Conservation (phyloP, 2,113 vertebrate genomes). For the Cathartes aura region DNA sequence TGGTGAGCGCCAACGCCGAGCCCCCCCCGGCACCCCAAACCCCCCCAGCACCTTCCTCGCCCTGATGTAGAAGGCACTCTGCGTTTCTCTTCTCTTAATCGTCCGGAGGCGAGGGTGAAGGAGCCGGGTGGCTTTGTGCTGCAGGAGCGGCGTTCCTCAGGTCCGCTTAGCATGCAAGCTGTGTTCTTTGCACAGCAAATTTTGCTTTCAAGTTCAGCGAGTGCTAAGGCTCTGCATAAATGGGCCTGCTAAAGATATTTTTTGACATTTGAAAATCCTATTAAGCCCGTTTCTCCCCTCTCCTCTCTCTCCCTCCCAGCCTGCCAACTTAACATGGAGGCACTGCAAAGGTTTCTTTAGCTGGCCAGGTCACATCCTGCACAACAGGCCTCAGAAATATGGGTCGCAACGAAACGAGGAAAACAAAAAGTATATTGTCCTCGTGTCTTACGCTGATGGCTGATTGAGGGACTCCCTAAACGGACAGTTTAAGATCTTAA, state of each 20-base stretch:
- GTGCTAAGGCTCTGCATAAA: not conserved
- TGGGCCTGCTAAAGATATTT: conserved; percentile 28
- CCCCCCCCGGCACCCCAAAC: not conserved
- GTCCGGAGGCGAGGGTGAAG: not conserved
- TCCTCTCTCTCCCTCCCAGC: not conserved
- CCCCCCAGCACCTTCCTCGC: not conserved
- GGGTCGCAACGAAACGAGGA: not conserved
- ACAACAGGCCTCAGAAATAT: not conserved
- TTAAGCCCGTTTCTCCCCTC: not conserved
- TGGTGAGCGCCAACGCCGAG: rapidly evolving
- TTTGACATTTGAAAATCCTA: conserved; percentile 46
- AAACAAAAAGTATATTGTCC: conserved; percentile 4
- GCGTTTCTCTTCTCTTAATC: rapidly evolving
- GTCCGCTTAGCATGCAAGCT: not conserved
- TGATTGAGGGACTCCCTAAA: conserved; percentile 26
- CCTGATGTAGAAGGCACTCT: not conserved
- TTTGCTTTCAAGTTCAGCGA: not conserved
- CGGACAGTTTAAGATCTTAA: not conserved
- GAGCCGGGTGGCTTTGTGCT: not conserved
- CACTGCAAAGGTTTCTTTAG: not conserved
- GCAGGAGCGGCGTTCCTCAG: not conserved
- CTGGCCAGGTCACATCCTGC: not conserved
- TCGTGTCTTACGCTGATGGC: not conserved
- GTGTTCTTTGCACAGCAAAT: not conserved
- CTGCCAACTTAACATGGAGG: not conserved